These are phyloP conservation scores for Narcine bancroftii DNA, from an alignment of 2,113 vertebrate genomes.

Conservation along the genomic window DNA sequence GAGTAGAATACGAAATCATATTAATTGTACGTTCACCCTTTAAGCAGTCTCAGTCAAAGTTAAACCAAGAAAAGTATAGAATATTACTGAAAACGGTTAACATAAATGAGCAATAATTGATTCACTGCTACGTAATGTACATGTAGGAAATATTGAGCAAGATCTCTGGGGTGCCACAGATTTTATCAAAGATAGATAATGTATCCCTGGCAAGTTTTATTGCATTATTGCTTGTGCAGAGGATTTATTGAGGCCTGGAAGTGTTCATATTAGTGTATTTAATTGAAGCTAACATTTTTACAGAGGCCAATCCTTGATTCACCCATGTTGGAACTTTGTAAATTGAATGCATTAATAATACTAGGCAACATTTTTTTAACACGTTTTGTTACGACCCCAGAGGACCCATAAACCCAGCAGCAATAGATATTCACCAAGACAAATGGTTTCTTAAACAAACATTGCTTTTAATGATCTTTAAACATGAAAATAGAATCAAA, in stretches of 20 bases:
- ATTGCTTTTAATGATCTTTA: too few species aligned
- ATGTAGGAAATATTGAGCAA: slow-evolving; percentile 4
- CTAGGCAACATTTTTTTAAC: not conserved
- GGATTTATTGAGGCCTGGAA: not conserved
- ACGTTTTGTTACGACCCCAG: too few species aligned
- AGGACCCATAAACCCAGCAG: too few species aligned
- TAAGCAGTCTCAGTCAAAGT: not conserved
- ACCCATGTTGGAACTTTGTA: not conserved
- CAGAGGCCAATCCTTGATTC: not conserved
- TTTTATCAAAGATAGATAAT: slow-evolving; percentile 8
- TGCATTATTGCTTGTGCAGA: not conserved
- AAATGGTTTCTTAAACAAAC: too few species aligned
- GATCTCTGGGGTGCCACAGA: slow-evolving; percentile 19
- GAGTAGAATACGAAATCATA: not conserved
- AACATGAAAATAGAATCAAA: too few species aligned
- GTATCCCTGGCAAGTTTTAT: not conserved
- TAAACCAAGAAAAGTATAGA: slow-evolving; percentile 25
- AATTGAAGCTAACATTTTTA: not conserved
- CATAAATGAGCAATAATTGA: slow-evolving; percentile 25
- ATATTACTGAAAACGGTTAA: slow-evolving; percentile 22
- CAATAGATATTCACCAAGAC: too few species aligned
- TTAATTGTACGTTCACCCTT: not conserved
- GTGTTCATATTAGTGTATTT: slow-evolving; percentile 23
- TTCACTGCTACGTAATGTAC: not conserved
- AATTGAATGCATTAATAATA: not conserved